Conservation (phyloP, 2,888 invertebrate genomes). For the Standfussiana lucernea region DNA sequence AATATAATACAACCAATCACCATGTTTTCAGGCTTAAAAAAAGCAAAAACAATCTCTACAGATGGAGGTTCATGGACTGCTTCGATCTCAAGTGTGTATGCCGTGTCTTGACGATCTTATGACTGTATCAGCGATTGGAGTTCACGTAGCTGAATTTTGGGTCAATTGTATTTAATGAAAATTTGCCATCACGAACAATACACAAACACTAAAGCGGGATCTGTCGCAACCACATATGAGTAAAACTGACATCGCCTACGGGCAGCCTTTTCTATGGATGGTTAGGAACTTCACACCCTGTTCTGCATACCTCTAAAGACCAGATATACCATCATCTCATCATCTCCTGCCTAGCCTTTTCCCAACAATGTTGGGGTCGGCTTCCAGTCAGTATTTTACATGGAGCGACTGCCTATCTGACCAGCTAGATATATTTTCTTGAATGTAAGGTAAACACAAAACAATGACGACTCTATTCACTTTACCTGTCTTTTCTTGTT, state of each 20-base stretch:
- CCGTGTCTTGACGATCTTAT: too few species aligned
- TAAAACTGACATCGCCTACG: not conserved
- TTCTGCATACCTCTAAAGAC: not conserved
- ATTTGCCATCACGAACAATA: too few species aligned
- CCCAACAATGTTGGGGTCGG: too few species aligned
- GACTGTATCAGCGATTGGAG: too few species aligned
- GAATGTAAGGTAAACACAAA: not conserved
- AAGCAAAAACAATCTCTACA: not conserved
- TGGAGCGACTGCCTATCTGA: too few species aligned
- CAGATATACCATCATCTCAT: too few species aligned
- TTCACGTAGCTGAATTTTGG: too few species aligned
- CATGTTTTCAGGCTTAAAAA: not conserved
- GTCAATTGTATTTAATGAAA: too few species aligned
- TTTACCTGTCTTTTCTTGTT: not conserved
- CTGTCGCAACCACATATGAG: not conserved
- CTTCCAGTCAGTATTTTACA: too few species aligned
- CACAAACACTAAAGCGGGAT: not conserved
- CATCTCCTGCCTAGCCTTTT: too few species aligned
- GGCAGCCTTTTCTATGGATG: not conserved
- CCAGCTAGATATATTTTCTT: not conserved
- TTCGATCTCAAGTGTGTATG: too few species aligned
- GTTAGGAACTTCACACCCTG: not conserved
- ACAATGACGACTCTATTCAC: not conserved
- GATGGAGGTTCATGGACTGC: too few species aligned
- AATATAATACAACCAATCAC: not conserved